phyloP scores from a whole-genome alignment of 2,888 invertebrate genomes.

The Tenthredo notha region DNA sequence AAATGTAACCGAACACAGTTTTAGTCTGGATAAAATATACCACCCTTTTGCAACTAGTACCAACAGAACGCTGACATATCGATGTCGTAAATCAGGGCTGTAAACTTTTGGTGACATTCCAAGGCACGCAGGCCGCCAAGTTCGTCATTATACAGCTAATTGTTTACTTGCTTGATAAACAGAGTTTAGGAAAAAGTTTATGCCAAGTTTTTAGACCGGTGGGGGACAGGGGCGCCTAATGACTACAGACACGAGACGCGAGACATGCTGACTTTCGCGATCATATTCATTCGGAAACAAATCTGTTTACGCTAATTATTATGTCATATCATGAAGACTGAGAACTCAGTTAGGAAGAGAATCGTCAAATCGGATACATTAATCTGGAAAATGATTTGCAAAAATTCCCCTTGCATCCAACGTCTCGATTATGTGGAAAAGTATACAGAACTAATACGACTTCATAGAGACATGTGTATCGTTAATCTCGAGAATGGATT shows the following conservation, averaged over 20 bases:
- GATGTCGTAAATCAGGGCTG: constrained; percentile 33
- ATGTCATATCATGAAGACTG: not conserved
- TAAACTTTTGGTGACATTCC: constrained; percentile 41
- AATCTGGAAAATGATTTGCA: not conserved
- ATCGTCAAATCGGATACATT: not conserved
- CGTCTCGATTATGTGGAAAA: too few relatives aligned
- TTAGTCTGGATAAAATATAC: not conserved
- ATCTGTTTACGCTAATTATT: constrained; percentile 6
- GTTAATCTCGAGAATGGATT: not conserved
- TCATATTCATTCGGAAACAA: not conserved
- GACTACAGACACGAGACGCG: constrained; percentile 44
- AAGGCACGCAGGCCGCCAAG: constrained; percentile 50
- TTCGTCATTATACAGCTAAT: constrained; percentile 45
- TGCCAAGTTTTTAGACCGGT: constrained; percentile 44
- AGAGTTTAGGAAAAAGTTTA: constrained; percentile 54
- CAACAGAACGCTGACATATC: constrained; percentile 5
- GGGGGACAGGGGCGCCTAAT: not conserved
- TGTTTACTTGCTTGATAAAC: constrained; percentile 30
- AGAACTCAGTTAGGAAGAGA: not conserved
- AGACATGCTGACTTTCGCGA: not conserved
- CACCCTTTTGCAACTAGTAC: not conserved
- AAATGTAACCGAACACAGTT: constrained; percentile 31
- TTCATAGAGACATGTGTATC: too few relatives aligned
- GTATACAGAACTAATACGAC: too few relatives aligned
- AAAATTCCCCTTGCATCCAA: not conserved